Evolutionary conservation across 1,140 invertebrate species (phyloP).

Genomic region (Psilanteris sp.): DNA sequence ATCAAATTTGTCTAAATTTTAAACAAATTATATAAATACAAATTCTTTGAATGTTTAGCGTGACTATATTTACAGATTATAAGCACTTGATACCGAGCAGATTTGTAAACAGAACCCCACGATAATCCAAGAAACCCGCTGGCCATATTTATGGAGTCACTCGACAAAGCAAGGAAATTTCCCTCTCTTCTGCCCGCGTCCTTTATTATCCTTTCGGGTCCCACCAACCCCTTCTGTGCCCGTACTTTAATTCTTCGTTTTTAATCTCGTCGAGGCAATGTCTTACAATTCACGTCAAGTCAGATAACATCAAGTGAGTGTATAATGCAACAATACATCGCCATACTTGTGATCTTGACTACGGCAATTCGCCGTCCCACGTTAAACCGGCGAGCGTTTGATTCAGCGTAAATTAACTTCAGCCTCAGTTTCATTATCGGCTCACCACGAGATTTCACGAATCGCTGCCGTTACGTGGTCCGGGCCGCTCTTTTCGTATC

Average conservation of each 20-base stretch:
- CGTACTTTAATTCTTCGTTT: constrained; percentile 58
- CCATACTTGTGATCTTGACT: constrained; percentile 39
- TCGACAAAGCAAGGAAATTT: constrained; percentile 41
- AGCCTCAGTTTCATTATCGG: constrained; percentile 52
- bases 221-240: constrained; percentile 39
- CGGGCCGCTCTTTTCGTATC: constrained; percentile 37
- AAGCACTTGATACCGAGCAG: constrained; percentile 56
- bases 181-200: neutral
- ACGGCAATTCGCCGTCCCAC: constrained; percentile 57
- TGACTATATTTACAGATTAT: constrained; percentile 57
- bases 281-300: constrained; percentile 73
- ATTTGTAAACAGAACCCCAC: constrained; percentile 65
- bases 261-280: constrained; percentile 68
- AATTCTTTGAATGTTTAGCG: constrained; percentile 25
- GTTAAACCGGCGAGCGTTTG: constrained; percentile 64
- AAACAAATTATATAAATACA: no score
- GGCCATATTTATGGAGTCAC: constrained; percentile 65
- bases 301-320: constrained; percentile 69
- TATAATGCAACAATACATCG: constrained; percentile 69
- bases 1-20: no score
- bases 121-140: constrained; percentile 65
- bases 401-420: constrained; percentile 67
- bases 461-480: constrained; percentile 46
- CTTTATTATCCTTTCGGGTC: constrained; percentile 51
- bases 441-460: constrained; percentile 56